These are phyloP conservation scores for Halictus quadricinctus DNA, from an alignment of 2,888 invertebrate genomes.

Conservation along the genomic window DNA sequence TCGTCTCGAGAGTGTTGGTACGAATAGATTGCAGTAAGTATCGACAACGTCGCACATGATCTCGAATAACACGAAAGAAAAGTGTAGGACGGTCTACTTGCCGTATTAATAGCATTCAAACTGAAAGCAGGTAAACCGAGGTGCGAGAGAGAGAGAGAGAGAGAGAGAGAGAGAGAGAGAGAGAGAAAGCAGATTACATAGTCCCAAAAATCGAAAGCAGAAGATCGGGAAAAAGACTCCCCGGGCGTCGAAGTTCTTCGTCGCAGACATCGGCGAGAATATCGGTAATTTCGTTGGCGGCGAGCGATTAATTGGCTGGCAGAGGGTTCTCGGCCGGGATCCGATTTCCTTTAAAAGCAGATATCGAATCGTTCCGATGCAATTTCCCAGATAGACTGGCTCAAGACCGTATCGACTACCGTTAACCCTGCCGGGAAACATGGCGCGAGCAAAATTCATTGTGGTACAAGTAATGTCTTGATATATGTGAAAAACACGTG, in stretches of 20 bases:
- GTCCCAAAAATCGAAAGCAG: not conserved
- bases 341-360: conserved; percentile 34
- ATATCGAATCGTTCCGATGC: conserved; percentile 38
- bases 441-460: conserved; percentile 22
- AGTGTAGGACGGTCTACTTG: not conserved
- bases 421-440: conserved; percentile 32
- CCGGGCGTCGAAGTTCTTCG: not conserved
- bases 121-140: not conserved
- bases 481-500: not conserved
- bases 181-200: not conserved
- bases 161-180: not conserved
- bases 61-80: not conserved
- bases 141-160: not conserved
- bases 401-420: conserved; percentile 42
- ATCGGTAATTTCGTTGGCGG: not conserved
- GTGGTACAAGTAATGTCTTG: conserved; percentile 1
- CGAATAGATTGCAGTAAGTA: not conserved
- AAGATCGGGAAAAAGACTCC: not conserved
- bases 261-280: not conserved
- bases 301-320: conserved; percentile 13
- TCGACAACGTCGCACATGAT: not conserved
- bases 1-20: not conserved
- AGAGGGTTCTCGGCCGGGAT: conserved; percentile 8
- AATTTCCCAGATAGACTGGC: conserved; percentile 43
- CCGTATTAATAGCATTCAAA: not conserved